These are phyloP conservation scores for Nyctalus aviator DNA, from an alignment of 2,797 vertebrate species.

Conservation along the genomic window DNA sequence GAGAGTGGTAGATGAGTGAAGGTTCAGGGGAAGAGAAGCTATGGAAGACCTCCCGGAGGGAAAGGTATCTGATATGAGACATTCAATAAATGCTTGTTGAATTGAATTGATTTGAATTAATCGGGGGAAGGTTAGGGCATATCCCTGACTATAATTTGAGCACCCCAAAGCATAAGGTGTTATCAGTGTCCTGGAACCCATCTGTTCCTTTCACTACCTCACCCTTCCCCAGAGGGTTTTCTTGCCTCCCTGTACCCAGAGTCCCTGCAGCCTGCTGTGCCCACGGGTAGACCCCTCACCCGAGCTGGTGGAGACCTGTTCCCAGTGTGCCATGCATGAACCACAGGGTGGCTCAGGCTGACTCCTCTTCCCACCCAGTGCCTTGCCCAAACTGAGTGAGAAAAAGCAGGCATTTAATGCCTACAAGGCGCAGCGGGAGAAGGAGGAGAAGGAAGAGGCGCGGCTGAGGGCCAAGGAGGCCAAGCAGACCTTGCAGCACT, in stretches of 20 bases:
- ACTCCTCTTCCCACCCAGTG: conserved; percentile 69
- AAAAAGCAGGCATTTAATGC: conserved; percentile 88
- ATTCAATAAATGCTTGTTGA: conserved; percentile 60
- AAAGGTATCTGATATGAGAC: not conserved
- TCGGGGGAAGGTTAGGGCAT: conserved; percentile 25
- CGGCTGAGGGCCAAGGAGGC: conserved; percentile 87
- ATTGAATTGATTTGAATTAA: conserved; percentile 61
- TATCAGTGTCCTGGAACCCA: not conserved
- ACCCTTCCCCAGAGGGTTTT: not conserved
- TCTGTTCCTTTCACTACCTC: not conserved
- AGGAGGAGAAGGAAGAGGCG: conserved; percentile 88
- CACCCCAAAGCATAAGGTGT: not conserved
- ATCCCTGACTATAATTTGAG: not conserved
- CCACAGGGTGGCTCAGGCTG: not conserved
- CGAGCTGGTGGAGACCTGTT: not conserved
- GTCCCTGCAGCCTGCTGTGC: not conserved
- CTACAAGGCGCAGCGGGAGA: conserved; percentile 88
- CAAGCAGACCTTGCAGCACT: conserved; percentile 87
- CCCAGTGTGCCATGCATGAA: not conserved
- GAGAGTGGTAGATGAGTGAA: not conserved
- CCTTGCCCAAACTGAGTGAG: conserved; percentile 87
- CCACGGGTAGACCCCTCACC: not conserved
- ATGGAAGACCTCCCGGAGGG: not conserved
- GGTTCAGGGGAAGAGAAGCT: conserved; percentile 9
- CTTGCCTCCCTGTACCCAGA: not conserved